These are phyloP conservation scores for Telenomus remus DNA, from an alignment of 1,140 invertebrate genomes.

Conservation along the genomic window DNA sequence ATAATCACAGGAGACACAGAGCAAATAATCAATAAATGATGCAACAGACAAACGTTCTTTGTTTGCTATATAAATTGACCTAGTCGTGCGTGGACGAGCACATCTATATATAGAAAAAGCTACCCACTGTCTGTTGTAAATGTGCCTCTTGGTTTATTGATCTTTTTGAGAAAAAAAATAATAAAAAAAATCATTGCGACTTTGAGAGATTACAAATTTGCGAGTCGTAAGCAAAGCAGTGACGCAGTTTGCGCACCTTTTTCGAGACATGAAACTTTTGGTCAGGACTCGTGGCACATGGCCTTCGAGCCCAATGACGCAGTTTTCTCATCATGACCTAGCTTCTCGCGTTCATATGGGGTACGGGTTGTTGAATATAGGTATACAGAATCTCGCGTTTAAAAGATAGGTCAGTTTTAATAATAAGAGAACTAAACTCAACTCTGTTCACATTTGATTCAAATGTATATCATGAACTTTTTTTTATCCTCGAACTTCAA, in stretches of 20 bases:
- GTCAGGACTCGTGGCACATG: slow-evolving; percentile 12
- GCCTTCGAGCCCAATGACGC: slow-evolving; percentile 48
- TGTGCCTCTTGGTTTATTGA: slow-evolving; percentile 73
- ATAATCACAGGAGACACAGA: not conserved
- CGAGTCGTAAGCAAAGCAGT: slow-evolving; percentile 8
- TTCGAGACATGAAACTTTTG: slow-evolving; percentile 9
- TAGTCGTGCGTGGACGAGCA: slow-evolving; percentile 71
- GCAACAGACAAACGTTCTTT: slow-evolving; percentile 54
- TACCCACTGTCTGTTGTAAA: slow-evolving; percentile 66
- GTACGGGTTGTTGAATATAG: no score
- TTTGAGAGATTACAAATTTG: slow-evolving; percentile 41
- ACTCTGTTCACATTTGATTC: not conserved
- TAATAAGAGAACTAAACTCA: not conserved
- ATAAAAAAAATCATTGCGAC: slow-evolving; percentile 29
- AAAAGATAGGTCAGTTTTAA: slow-evolving; percentile 3
- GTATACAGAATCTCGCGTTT: not conserved
- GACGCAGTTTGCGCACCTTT: slow-evolving; percentile 33
- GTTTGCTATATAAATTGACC: slow-evolving; percentile 75
- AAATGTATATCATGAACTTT: not conserved
- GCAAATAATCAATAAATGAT: not conserved
- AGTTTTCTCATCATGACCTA: slow-evolving; percentile 46
- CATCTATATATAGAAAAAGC: slow-evolving; percentile 64
- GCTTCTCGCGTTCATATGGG: slow-evolving; percentile 11
- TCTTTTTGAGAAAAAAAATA: slow-evolving; percentile 63
- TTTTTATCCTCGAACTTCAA: not conserved